Base-by-base conservation (phyloP, 2,113 vertebrate species). In the Gallinago paraguaiae region DNA sequence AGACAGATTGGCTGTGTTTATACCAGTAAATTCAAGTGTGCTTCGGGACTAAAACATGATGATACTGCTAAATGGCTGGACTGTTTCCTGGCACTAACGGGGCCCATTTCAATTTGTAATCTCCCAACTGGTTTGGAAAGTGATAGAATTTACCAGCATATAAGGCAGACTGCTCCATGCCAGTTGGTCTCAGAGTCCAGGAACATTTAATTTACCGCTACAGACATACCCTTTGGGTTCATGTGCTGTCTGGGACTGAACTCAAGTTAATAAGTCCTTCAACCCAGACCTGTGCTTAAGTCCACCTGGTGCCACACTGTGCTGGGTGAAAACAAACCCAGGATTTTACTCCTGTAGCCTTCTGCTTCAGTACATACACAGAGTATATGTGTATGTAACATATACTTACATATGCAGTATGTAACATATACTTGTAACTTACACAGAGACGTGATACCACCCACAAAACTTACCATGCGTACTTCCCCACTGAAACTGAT, bases 141-240 rank as follows among this genome's bases (percentile, higher is more conserved):
- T 50, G 50, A 16, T 57, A 25, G 37, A 74, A 11, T 39, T 74
- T 91, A 87, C 65, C 24, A 75, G 17, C 37, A 51, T 37, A 78
- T 33, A 95, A 87, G 84, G 16, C 51, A 84, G 33, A 45, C 7
- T 53, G 20, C 14, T 85, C 22, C 13, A 31, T 61, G 82, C 70
- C 88, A 93, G 23, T 27, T 95, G 88, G 70, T 54, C 45, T 82
- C 5, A 5, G 61, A 91, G 20, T 7, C 35, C 53, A 79, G 82
- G 50, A 95, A 65, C n/a, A 57, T 76, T 90, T 89, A 56, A 90
- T 95, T 93, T 94, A 69, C 48, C 10, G 41, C 20, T 87, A 71
- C 1, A 17, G 70, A 54, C 65, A 31, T 68, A 72, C 19, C 48
- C 33, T 95, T 63, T 76, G 33, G 57, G 74, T 90, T 39, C 56